phyloP scores from a whole-genome alignment of 2,888 invertebrate genomes.

The Acrobeloides nanus region DNA sequence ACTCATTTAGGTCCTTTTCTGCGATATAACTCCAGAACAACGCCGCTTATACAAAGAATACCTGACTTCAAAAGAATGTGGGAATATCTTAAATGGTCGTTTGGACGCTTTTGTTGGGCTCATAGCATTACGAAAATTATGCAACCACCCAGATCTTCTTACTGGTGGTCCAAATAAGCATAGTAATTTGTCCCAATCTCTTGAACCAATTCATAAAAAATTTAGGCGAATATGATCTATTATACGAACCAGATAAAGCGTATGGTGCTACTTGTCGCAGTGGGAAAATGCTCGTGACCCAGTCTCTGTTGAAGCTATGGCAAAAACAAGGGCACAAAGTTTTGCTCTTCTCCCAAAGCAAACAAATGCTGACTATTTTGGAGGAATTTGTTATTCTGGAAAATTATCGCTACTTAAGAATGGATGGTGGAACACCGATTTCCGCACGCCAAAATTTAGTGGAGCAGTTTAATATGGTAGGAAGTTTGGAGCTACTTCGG shows the following conservation, averaged over 20 bases:
- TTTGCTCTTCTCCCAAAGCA: slow-evolving; percentile 78
- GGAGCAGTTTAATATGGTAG: slow-evolving; percentile 66
- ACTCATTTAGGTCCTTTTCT: slow-evolving; percentile 65
- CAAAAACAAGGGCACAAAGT: slow-evolving; percentile 76
- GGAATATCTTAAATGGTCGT: slow-evolving; percentile 58
- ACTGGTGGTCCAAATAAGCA: slow-evolving; percentile 63
- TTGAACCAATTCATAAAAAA: no score
- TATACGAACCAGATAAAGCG: slow-evolving; percentile 44
- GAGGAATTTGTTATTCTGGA: slow-evolving; percentile 67
- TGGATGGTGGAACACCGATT: slow-evolving; percentile 82
- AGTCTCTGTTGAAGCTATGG: slow-evolving; percentile 80
- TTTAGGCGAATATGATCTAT: slow-evolving; percentile 1
- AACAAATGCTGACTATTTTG: slow-evolving; percentile 74
- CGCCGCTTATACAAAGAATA: slow-evolving; percentile 69
- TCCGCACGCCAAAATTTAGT: slow-evolving; percentile 72
- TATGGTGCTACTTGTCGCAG: slow-evolving; percentile 75
- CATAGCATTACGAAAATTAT: slow-evolving; percentile 73
- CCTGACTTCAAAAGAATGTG: slow-evolving; percentile 60
- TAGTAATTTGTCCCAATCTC: no score
- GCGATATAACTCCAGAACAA: slow-evolving; percentile 77
- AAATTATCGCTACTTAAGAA: slow-evolving; percentile 68
- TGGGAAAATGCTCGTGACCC: slow-evolving; percentile 84
- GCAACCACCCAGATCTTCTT: slow-evolving; percentile 80
- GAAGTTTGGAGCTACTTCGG: no score
- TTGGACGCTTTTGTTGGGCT: slow-evolving; percentile 69